phyloP scores from a whole-genome alignment of 2,113 vertebrate species.

The Lota lota region DNA sequence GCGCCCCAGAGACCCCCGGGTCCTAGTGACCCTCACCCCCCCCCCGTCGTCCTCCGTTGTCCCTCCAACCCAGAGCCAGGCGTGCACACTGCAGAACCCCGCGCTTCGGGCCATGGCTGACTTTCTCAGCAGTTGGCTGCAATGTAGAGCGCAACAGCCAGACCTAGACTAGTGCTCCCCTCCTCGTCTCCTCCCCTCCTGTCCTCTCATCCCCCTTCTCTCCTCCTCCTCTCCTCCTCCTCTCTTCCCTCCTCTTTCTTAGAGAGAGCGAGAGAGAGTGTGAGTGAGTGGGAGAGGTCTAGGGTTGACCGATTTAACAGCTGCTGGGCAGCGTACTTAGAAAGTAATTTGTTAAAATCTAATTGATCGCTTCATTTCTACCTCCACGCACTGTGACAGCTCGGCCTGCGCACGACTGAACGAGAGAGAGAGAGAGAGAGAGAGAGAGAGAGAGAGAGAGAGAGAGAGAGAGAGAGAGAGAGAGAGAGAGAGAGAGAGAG shows the following conservation, averaged over 20 bases:
- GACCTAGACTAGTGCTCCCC: slow-evolving; percentile 11
- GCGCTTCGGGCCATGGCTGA: slow-evolving; percentile 66
- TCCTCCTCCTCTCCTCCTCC: slow-evolving; percentile 23
- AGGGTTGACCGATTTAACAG: slow-evolving; percentile 74
- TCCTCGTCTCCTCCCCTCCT: slow-evolving; percentile 35
- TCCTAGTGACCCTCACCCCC: slow-evolving; percentile 62
- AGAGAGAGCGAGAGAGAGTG: not conserved
- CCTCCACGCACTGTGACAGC: slow-evolving; percentile 56
- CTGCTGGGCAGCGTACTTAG: slow-evolving; percentile 72
- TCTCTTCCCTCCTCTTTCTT: no score
- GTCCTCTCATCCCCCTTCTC: not conserved
- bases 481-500: no score
- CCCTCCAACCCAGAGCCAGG: slow-evolving; percentile 38
- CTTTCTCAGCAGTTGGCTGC: slow-evolving; percentile 73
- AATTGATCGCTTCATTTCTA: slow-evolving; percentile 75
- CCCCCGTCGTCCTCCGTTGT: slow-evolving; percentile 27
- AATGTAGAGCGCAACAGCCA: slow-evolving; percentile 40
- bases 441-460: not conserved
- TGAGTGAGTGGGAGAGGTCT: slow-evolving; percentile 28
- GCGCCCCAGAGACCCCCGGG: slow-evolving; percentile 50
- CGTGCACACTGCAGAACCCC: slow-evolving; percentile 35
- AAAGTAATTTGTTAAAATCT: slow-evolving; percentile 78
- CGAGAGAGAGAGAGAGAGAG: slow-evolving; percentile 17
- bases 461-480: not conserved
- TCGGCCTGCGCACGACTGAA: slow-evolving; percentile 38